Evolutionary conservation across 2,797 vertebrate species (phyloP).

Genomic region (Ambastaia sidthimunki): DNA sequence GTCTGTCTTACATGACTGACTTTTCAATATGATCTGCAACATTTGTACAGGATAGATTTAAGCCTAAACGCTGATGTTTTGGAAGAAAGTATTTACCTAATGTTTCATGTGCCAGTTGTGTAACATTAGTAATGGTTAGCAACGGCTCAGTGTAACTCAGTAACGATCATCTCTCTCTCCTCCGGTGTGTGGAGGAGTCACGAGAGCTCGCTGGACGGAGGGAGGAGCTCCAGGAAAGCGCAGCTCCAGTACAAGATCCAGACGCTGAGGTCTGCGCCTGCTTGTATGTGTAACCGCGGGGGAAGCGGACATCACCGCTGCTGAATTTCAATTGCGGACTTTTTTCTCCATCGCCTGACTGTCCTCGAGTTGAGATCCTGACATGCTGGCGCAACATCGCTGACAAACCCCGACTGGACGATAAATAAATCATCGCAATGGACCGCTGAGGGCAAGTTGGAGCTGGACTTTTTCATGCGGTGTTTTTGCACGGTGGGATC

Average conservation of each 20-base stretch:
- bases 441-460: slow-evolving; percentile 34
- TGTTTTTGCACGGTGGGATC: slow-evolving; percentile 30
- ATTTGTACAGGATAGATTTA: no score
- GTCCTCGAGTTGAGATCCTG: neutral
- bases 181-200: slow-evolving; percentile 10
- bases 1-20: no score
- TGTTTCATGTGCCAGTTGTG: no score
- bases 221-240: slow-evolving; percentile 52
- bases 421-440: slow-evolving; percentile 1
- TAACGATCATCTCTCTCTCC: neutral
- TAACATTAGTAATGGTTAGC: no score
- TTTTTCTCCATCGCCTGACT: slow-evolving; percentile 5
- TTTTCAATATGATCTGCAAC: no score
- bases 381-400: neutral
- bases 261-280: slow-evolving; percentile 9
- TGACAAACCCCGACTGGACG: slow-evolving; percentile 12
- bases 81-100: no score
- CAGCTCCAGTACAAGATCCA: slow-evolving; percentile 13
- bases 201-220: slow-evolving; percentile 20
- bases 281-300: neutral
- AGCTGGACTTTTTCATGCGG: slow-evolving; percentile 44
- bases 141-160: no score
- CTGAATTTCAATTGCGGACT: slow-evolving; percentile 36
- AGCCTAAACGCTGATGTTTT: no score
- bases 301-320: slow-evolving; percentile 9